A percentile compares a stretch with the other conserved stretches of the same genome.
Conservation (phyloP, 2,797 vertebrate genomes). For the Alauda arvensis region DNA sequence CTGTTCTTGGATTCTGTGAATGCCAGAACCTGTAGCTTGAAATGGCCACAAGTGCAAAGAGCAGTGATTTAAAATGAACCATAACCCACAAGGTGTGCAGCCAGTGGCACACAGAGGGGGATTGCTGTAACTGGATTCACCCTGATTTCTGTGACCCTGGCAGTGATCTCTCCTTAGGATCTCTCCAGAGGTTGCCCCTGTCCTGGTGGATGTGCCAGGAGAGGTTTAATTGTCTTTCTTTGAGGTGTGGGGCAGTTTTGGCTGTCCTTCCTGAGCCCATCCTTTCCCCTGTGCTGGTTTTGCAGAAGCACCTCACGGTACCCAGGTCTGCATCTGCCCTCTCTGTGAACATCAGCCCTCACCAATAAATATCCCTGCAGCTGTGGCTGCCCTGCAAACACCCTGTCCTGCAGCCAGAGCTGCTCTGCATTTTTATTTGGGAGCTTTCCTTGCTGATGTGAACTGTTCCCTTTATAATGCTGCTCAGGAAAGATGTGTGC, state of each 20-base stretch:
- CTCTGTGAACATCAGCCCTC: neutral
- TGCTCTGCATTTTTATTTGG: neutral
- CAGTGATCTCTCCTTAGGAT: neutral
- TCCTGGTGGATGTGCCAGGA: neutral
- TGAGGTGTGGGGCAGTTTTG: neutral
- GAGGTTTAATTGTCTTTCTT: neutral
- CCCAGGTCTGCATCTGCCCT: neutral
- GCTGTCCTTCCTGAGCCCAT: neutral
- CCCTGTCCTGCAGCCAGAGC: neutral
- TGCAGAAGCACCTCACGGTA: neutral
- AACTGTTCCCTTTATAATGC: neutral
- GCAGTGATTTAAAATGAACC: accelerated
- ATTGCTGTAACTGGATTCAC: neutral
- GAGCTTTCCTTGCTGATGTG: neutral
- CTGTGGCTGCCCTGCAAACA: neutral
- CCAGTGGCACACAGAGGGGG: neutral
- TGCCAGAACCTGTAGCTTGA: neutral
- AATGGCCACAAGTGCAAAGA: neutral
- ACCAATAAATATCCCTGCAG: neutral
- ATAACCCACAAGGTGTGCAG: neutral
- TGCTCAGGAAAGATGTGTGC: neutral
- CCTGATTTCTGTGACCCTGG: neutral
- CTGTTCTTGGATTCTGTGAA: neutral
- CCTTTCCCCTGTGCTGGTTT: neutral
- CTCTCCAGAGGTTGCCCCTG: neutral